Evolutionary conservation across 1,140 invertebrate species (phyloP).

Genomic region (Anoplophora glabripennis): DNA sequence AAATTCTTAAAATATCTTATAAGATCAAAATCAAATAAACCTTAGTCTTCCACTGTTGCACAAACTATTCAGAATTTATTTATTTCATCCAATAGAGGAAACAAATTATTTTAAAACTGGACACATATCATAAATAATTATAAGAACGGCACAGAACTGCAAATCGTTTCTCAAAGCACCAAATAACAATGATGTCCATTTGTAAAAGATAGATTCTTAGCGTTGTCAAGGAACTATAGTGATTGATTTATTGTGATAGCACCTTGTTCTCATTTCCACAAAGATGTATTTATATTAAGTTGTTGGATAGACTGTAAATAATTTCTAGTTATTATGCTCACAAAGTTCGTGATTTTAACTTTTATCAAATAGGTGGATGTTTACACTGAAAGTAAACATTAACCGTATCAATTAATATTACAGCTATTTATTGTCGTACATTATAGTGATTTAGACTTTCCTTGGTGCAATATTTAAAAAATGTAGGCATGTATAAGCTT

Average conservation of each 20-base stretch:
- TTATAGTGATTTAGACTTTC: slow-evolving; percentile 23
- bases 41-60: too few relatives aligned
- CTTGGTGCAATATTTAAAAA: slow-evolving; percentile 27
- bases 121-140: too few relatives aligned
- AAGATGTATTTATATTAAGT: slow-evolving; percentile 4
- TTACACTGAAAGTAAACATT: slow-evolving; percentile 17
- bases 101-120: too few relatives aligned
- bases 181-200: too few relatives aligned
- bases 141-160: too few relatives aligned
- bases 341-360: slow-evolving; percentile 31
- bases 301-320: slow-evolving; percentile 4
- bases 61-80: too few relatives aligned
- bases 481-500: slow-evolving; percentile 8
- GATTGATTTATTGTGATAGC: slow-evolving; percentile 21
- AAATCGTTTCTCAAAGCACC: too few relatives aligned
- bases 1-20: too few relatives aligned
- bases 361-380: slow-evolving; percentile 15
- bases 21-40: too few relatives aligned
- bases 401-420: slow-evolving; percentile 7
- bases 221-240: slow-evolving; percentile 11
- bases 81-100: too few relatives aligned
- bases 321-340: slow-evolving; percentile 24
- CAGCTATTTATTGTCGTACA: slow-evolving; percentile 18
- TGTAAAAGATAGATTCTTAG: too few relatives aligned
- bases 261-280: slow-evolving; percentile 7